Base-by-base conservation (phyloP, 2,797 vertebrate genomes). In the Gymnoscopelus braueri region DNA sequence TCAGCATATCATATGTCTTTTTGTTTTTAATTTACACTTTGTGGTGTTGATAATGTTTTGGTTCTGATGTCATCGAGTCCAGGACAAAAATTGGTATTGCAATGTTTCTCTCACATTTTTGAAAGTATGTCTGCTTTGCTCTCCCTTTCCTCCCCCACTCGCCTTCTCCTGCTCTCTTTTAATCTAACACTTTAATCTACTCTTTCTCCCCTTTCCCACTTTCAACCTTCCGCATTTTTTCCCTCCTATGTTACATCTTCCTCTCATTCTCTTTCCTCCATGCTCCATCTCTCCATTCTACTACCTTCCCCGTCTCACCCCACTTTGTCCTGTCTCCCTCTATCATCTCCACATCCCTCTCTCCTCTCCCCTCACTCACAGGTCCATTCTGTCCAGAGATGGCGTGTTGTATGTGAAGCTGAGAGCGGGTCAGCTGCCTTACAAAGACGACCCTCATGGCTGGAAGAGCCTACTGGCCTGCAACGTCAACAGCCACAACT, bases 371-470 rank as follows among this genome's bases (percentile, higher is more conserved):
- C 82, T 80, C 83, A 15, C 32, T 60, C 12, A 63, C 78, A 99
- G 98, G 80, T 97, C 97, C 0, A 98, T 99, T 78, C 95, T 99
- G 6, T 95, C 93, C 32, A 96, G 95, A 89, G 96, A 98, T 3
- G 98, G 97, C 0, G 89, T 98, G 55, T 86, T 99, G 70, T 99
- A 98, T 3, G 97, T 99, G 19, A 99, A 99, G 79, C 93, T 98
- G 3, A 87, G 97, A 14, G 98, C 98, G 0, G 98, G 98, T 32
- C 98, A 99, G 91, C 94, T 99, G 50, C 98, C 98, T 2, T 99
- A 99, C 88, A 98, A 98, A 82, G 98, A 99, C 2, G 98, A 99
- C 78, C 98, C 98, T 0, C 97, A 96, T 84, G 98, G 97, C 14
- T 99, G 97, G 96, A 97, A 96, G 84, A 99, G 97, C 77, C 91